A percentile compares a stretch with the other conserved stretches of the same genome.
Conservation (phyloP, 2,888 invertebrate species). For the Drosophila dives region DNA sequence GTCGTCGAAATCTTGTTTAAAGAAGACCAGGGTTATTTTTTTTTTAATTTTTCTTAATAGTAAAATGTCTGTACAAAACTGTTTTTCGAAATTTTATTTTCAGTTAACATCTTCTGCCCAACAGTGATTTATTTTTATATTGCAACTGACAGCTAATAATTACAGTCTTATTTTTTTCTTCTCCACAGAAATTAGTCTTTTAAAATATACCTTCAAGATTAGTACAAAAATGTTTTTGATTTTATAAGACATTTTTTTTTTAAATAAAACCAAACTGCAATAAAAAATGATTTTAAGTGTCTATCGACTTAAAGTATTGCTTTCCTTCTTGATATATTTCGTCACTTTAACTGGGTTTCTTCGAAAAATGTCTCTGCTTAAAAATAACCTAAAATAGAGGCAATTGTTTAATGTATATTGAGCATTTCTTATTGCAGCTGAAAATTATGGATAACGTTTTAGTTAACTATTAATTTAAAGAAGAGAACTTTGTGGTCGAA, state of each 20-base stretch:
- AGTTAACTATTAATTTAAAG: not conserved
- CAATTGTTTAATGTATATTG: not conserved
- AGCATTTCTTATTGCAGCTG: not conserved
- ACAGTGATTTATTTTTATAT: no score
- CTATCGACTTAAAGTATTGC: not conserved
- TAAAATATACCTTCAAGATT: not conserved
- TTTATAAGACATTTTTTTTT: not conserved
- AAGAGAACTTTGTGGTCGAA: not conserved
- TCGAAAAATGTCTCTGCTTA: not conserved
- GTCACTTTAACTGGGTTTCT: not conserved
- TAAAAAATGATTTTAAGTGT: not conserved
- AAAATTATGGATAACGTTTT: not conserved
- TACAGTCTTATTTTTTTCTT: not conserved
- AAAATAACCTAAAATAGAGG: not conserved
- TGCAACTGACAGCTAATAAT: not conserved
- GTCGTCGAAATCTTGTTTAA: not conserved
- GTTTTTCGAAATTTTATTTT: not conserved
- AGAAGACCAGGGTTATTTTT: not conserved
- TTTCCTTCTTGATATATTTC: not conserved
- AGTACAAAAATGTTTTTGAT: no score
- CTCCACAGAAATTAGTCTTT: not conserved
- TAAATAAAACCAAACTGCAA: not conserved
- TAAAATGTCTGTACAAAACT: not conserved
- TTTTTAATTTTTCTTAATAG: not conserved
- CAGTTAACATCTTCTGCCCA: not conserved